phyloP scores from a whole-genome alignment of 2,113 vertebrate species.

The Cichladusa arquata region DNA sequence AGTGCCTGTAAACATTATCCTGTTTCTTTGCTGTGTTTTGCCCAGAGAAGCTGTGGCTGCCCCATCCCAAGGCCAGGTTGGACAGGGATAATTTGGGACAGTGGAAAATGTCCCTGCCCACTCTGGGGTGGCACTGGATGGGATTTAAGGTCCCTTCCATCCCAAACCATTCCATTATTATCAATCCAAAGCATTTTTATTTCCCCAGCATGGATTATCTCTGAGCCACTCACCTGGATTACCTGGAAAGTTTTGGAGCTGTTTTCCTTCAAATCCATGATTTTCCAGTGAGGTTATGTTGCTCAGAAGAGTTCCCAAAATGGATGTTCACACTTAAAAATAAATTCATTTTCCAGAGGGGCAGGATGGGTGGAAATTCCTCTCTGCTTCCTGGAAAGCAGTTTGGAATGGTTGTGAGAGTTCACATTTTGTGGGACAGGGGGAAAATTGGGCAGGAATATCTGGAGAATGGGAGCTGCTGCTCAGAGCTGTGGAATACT shows the following conservation, averaged over 20 bases:
- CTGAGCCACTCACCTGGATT: not conserved
- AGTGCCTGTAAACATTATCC: not conserved
- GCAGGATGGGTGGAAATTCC: not conserved
- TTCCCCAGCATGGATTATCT: not conserved
- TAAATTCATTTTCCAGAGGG: not conserved
- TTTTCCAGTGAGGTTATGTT: not conserved
- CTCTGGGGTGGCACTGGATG: not conserved
- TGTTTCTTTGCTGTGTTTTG: not conserved
- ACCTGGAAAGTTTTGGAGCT: not conserved
- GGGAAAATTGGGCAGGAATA: not conserved
- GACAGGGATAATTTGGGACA: accelerated
- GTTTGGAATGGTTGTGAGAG: not conserved
- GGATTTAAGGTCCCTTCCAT: not conserved
- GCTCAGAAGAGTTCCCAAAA: not conserved
- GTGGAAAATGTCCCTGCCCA: not conserved
- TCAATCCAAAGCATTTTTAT: not conserved
- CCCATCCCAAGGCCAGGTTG: not conserved
- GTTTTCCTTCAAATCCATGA: accelerated
- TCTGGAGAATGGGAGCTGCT: not conserved
- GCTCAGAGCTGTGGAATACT: no score
- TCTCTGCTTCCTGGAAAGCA: not conserved
- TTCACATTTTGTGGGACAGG: not conserved
- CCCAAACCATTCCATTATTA: not conserved
- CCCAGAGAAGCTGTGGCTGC: not conserved
- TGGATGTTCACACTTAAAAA: accelerated